These are phyloP conservation scores for Philantomba maxwellii DNA, from an alignment of 2,113 vertebrate genomes.

Conservation along the genomic window DNA sequence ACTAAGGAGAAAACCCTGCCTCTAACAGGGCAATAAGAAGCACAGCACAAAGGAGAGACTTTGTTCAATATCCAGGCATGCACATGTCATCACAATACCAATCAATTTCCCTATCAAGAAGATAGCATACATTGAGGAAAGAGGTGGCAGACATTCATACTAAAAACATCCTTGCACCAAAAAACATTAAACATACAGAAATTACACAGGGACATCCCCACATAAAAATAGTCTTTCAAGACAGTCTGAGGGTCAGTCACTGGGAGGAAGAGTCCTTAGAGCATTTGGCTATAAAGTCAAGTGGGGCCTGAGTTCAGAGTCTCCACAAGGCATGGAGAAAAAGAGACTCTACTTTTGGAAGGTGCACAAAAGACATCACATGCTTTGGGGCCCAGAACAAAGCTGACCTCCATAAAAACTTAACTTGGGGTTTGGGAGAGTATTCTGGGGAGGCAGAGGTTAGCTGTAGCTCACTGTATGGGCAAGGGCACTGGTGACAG, in stretches of 20 bases:
- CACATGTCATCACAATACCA: neutral
- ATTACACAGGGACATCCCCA: neutral
- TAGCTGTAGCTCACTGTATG: neutral
- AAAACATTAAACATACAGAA: neutral
- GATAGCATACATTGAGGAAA: neutral
- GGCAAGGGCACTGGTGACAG: neutral
- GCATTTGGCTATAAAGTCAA: neutral
- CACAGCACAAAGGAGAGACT: neutral
- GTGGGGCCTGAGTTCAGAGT: neutral
- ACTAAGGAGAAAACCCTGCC: neutral
- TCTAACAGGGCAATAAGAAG: neutral
- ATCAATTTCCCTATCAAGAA: neutral
- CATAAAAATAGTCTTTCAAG: neutral
- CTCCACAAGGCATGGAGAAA: neutral
- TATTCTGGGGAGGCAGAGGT: neutral
- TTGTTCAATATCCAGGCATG: neutral
- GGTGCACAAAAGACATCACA: neutral
- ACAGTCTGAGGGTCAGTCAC: neutral
- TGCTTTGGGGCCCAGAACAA: neutral
- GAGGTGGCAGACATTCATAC: neutral
- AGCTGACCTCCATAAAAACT: neutral
- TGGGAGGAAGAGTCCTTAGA: neutral
- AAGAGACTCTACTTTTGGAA: neutral
- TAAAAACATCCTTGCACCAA: neutral
- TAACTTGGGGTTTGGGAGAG: neutral